Evolutionary conservation across 2,113 vertebrate species (phyloP).

Genomic region (Callopanchax toddi): DNA sequence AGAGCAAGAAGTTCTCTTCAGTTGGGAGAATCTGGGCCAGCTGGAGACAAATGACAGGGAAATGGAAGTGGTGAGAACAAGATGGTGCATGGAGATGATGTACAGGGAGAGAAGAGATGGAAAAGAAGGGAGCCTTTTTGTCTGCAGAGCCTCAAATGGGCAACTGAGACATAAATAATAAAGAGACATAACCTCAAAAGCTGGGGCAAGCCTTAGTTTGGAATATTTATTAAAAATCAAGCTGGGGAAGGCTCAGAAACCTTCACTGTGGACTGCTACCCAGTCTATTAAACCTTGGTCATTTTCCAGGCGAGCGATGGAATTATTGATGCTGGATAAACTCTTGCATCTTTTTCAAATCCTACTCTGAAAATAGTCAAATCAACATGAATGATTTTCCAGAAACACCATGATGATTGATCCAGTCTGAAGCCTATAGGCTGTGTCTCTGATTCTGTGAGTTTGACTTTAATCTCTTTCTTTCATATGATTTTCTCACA

Average conservation of each 20-base stretch:
- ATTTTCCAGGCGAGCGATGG: constrained; percentile 11
- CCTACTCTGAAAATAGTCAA: constrained; percentile 6
- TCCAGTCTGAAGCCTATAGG: too few species aligned
- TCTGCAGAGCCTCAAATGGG: constrained; percentile 47
- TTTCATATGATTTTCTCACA: background rate
- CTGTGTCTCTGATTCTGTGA: too few species aligned
- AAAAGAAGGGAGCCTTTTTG: constrained; percentile 40
- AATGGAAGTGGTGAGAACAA: constrained; percentile 50
- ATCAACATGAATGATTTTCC: constrained; percentile 7
- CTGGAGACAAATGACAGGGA: constrained; percentile 72
- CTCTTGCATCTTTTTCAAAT: constrained; percentile 27
- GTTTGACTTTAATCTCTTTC: too few species aligned
- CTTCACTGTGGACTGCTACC: background rate
- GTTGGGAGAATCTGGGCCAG: constrained; percentile 98
- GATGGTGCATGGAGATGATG: constrained; percentile 33
- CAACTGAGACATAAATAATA: constrained; percentile 59
- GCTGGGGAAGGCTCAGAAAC: constrained; percentile 16
- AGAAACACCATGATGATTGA: too few species aligned
- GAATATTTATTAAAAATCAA: constrained; percentile 13
- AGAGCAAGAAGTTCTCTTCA: constrained; percentile 97
- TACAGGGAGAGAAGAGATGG: constrained; percentile 8
- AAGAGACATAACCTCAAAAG: constrained; percentile 43
- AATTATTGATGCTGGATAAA: constrained; percentile 37
- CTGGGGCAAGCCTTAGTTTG: background rate
- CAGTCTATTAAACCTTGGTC: background rate